Conservation (phyloP, 2,797 vertebrate species). For the Phalloptychus januarius region DNA sequence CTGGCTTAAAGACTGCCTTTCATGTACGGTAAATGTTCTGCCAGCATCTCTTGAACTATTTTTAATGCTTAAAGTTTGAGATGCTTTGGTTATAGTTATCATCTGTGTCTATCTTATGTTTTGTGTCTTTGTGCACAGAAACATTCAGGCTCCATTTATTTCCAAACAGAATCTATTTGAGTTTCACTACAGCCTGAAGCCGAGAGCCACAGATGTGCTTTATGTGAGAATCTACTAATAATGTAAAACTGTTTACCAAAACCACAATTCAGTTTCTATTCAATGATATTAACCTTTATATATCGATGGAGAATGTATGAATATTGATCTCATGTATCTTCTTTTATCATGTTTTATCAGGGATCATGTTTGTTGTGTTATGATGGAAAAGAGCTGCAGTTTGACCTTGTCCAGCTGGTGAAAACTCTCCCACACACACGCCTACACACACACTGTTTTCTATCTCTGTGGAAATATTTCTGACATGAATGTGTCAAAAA, state of each 20-base stretch:
- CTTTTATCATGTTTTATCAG: not conserved
- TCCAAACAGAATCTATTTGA: not conserved
- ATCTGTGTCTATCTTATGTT: not conserved
- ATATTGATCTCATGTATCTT: not conserved
- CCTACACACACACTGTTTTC: not conserved
- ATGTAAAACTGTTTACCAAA: not conserved
- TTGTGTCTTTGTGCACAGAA: not conserved
- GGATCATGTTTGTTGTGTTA: not conserved
- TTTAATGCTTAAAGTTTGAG: not conserved
- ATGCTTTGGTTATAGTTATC: not conserved
- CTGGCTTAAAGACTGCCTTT: not conserved
- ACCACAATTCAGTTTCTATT: not conserved
- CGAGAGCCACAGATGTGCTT: not conserved
- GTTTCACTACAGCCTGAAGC: not conserved
- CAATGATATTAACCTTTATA: not conserved
- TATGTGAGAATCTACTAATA: not conserved
- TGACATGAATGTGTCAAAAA: not conserved
- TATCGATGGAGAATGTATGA: not conserved
- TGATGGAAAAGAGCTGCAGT: not conserved
- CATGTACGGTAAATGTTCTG: no score
- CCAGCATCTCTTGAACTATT: not conserved
- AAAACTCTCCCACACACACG: not conserved
- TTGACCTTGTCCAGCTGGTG: not conserved
- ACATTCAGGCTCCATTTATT: not conserved
- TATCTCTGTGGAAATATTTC: not conserved